Evolutionary conservation across 2,113 vertebrate genomes (phyloP).

Genomic region (Isurus oxyrinchus): DNA sequence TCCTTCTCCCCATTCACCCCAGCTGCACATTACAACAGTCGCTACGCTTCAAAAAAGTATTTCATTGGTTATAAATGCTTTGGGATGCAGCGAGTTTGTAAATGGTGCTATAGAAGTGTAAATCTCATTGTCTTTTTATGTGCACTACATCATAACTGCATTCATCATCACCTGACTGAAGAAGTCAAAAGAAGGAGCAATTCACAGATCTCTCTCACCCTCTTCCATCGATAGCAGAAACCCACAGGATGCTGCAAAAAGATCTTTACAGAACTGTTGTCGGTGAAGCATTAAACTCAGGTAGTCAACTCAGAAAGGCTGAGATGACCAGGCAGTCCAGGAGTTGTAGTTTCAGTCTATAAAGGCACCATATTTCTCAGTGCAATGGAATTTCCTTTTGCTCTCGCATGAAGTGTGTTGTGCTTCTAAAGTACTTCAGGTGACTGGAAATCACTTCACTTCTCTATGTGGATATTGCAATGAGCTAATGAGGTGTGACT

Average conservation of each 20-base stretch:
- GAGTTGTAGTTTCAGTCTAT: not conserved
- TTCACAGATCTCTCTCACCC: not conserved
- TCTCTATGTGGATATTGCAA: constrained; percentile 2
- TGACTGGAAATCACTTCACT: not conserved
- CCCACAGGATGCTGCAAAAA: not conserved
- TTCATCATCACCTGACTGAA: not conserved
- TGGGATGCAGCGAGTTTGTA: not conserved
- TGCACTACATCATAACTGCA: not conserved
- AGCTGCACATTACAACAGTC: not conserved
- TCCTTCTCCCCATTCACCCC: not conserved
- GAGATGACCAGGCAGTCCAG: not conserved
- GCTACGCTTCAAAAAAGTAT: not conserved
- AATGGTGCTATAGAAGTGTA: not conserved
- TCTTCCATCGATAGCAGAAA: not conserved
- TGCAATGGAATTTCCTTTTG: not conserved
- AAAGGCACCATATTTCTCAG: not conserved
- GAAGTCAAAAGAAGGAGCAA: not conserved
- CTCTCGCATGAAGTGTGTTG: not conserved
- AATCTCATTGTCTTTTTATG: not conserved
- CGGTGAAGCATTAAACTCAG: not conserved
- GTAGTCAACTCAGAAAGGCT: not conserved
- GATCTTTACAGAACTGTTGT: not conserved
- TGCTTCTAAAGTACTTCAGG: not conserved
- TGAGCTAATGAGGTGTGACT: constrained; percentile 26
- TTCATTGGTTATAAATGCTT: not conserved